Evolutionary conservation across 2,113 vertebrate genomes (phyloP).

Genomic region (Nesoenas mayeri): DNA sequence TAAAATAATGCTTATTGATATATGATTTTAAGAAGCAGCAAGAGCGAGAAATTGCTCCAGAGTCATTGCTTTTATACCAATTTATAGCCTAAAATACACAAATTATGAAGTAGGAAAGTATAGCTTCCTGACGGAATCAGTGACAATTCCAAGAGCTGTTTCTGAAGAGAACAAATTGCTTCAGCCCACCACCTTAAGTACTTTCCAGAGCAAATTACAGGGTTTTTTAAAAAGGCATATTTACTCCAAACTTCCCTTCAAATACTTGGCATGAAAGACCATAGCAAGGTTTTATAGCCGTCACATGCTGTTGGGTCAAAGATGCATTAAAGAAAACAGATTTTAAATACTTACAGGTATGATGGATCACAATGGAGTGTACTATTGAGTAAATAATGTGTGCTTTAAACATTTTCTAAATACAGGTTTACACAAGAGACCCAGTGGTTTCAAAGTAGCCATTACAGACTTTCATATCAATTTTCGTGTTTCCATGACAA

Average conservation of each 20-base stretch:
- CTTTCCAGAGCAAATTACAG: not conserved
- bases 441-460: not conserved
- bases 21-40: not conserved
- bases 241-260: constrained; percentile 5
- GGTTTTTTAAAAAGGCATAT: not conserved
- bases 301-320: constrained; percentile 11
- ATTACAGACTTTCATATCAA: not conserved
- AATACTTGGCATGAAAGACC: constrained; percentile 5
- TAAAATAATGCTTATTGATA: not conserved
- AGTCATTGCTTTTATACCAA: not conserved
- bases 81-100: not conserved
- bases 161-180: not conserved
- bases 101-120: not conserved
- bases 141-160: not conserved
- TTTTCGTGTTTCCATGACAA: not conserved
- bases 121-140: not conserved
- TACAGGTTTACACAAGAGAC: not conserved
- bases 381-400: constrained; percentile 7
- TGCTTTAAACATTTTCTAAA: constrained; percentile 17
- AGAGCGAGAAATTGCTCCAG: not conserved
- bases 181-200: not conserved
- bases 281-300: not conserved
- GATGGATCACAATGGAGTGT: not conserved
- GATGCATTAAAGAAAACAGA: not conserved
- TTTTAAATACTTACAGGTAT: not conserved